phyloP scores from a whole-genome alignment of 2,888 invertebrate species.

The Noctua comes region DNA sequence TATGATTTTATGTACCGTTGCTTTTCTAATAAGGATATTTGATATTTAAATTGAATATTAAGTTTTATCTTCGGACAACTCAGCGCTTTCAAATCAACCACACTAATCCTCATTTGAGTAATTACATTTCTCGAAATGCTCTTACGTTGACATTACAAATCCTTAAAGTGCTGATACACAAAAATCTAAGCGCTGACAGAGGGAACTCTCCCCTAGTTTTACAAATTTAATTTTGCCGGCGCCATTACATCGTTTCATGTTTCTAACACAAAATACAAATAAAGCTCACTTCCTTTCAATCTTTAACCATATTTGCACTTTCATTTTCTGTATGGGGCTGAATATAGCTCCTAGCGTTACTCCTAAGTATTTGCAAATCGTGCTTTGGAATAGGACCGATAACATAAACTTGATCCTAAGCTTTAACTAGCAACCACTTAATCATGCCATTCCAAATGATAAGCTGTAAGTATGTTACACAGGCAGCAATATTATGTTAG shows the following conservation, averaged over 20 bases:
- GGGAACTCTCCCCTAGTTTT: constrained; percentile 64
- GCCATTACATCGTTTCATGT: constrained; percentile 46
- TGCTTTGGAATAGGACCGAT: background rate
- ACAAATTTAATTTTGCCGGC: constrained; percentile 62
- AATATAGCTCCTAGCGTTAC: constrained; percentile 28
- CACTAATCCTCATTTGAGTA: constrained; percentile 51
- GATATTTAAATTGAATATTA: background rate
- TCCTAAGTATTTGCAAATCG: constrained; percentile 33
- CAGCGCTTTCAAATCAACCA: constrained; percentile 35
- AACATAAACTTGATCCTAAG: constrained; percentile 13
- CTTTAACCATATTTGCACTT: constrained; percentile 37
- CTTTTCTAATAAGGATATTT: constrained; percentile 6
- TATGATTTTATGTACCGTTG: constrained; percentile 17
- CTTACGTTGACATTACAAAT: constrained; percentile 59
- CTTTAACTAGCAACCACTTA: constrained; percentile 6
- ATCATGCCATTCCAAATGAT: background rate
- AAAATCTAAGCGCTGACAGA: constrained; percentile 61
- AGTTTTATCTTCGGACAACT: background rate
- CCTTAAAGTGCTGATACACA: constrained; percentile 70
- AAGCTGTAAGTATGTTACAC: background rate
- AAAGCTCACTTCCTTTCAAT: constrained; percentile 43
- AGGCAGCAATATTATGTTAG: background rate
- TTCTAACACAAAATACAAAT: constrained; percentile 61
- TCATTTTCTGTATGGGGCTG: constrained; percentile 10
- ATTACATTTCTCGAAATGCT: constrained; percentile 58